Percentiles rank a stretch among this genome's conserved stretches.
Conservation (phyloP, 2,888 invertebrate genomes). For the Amblyjoppa proteus region DNA sequence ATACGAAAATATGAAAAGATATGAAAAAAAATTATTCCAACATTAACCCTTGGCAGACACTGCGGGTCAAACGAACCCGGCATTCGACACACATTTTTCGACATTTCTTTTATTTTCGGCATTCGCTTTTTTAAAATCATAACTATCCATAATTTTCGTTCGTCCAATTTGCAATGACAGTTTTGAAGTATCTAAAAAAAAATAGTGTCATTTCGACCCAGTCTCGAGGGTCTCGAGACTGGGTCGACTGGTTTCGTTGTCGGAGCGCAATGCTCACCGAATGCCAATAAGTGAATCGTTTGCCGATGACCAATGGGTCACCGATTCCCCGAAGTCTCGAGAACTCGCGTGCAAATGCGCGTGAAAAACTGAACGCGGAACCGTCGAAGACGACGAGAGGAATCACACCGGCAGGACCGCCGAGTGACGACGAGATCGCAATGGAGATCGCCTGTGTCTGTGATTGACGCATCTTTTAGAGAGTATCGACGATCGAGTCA, state of each 20-base stretch:
- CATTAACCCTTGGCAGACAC: not conserved
- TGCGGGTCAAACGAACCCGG: no score
- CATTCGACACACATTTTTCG: not conserved
- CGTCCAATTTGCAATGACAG: no score
- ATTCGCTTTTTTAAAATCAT: no score
- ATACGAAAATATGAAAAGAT: no score
- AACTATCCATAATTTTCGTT: no score
- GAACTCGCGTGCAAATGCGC: constrained; percentile 2
- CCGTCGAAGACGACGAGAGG: not conserved
- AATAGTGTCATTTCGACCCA: no score
- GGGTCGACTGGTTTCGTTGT: no score
- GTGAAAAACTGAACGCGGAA: constrained; percentile 28
- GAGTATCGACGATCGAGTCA: constrained; percentile 18
- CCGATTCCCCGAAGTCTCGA: constrained; percentile 8
- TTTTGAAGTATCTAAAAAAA: no score
- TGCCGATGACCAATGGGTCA: constrained; percentile 26
- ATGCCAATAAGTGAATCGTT: not conserved
- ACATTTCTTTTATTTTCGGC: no score
- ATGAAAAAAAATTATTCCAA: not conserved
- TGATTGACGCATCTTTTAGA: not conserved
- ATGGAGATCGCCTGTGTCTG: not conserved
- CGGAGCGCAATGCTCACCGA: not conserved
- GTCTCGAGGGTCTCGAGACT: no score
- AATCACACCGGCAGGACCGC: constrained; percentile 7
- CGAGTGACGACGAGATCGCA: not conserved